phyloP scores from a whole-genome alignment of 2,888 invertebrate genomes.

The Microplitis manilae region DNA sequence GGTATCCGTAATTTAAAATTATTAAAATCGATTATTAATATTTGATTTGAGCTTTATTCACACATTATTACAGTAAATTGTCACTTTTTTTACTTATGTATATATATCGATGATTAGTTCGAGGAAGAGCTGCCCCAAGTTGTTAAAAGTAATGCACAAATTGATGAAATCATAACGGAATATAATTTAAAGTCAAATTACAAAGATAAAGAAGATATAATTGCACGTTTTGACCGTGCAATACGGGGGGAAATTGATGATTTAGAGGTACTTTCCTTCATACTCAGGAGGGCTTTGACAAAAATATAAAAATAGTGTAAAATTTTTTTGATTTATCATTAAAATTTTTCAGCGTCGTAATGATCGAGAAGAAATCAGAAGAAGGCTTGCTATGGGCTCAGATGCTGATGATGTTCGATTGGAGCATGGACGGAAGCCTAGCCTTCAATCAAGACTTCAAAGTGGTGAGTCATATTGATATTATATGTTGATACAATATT shows the following conservation, averaged over 20 bases:
- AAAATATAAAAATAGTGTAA: not conserved
- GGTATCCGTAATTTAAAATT: not conserved
- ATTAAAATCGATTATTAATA: not conserved
- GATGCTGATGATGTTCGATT: constrained; percentile 84
- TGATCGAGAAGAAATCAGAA: constrained; percentile 93
- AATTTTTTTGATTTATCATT: constrained; percentile 21
- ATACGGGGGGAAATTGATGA: constrained; percentile 54
- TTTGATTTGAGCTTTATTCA: not conserved
- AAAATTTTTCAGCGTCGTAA: constrained; percentile 80
- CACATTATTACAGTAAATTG: not conserved
- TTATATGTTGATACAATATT: constrained; percentile 5
- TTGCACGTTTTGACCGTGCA: constrained; percentile 59
- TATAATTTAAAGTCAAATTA: constrained; percentile 58
- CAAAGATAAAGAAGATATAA: constrained; percentile 64
- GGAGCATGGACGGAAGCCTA: constrained; percentile 87
- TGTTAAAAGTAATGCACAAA: constrained; percentile 40
- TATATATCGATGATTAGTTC: constrained; percentile 20
- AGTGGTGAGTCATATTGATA: constrained; percentile 76
- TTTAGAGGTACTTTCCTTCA: constrained; percentile 10
- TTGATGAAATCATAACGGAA: constrained; percentile 57
- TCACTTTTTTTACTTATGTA: constrained; percentile 17
- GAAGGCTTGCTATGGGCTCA: constrained; percentile 88
- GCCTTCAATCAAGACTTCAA: constrained; percentile 88
- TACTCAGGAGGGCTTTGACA: not conserved
- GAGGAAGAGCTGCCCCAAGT: not conserved